phyloP scores from a whole-genome alignment of 2,797 vertebrate genomes.

The Nyctibius grandis region DNA sequence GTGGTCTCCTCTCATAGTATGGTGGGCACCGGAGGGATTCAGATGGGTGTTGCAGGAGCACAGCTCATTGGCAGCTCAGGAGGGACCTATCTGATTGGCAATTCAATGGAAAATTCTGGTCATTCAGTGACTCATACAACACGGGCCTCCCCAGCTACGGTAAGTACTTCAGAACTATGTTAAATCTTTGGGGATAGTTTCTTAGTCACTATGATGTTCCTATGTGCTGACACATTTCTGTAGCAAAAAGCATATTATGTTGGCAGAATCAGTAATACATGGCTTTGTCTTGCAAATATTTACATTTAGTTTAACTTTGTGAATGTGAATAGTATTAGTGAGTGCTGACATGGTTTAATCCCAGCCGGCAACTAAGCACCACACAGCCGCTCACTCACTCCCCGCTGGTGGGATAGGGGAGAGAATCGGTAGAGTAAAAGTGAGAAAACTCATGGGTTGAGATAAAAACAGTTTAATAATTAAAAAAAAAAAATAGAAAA shows the following conservation, averaged over 20 bases:
- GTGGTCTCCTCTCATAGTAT: constrained; percentile 80
- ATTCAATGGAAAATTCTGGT: constrained; percentile 79
- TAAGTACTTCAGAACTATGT: constrained; percentile 64
- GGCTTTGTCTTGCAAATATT: neutral
- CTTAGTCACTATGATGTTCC: neutral
- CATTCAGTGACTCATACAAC: constrained; percentile 78
- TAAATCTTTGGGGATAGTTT: constrained; percentile 5
- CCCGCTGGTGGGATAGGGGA: neutral
- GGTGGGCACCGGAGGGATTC: constrained; percentile 78
- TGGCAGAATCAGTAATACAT: neutral
- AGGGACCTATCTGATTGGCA: constrained; percentile 78
- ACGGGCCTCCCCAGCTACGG: constrained; percentile 76
- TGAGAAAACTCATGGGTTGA: too few relatives aligned
- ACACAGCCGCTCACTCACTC: neutral
- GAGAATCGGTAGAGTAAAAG: neutral
- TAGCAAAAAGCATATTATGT: neutral
- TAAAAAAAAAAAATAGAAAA: neutral
- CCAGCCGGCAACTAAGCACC: neutral
- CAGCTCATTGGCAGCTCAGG: constrained; percentile 79
- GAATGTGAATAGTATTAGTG: neutral
- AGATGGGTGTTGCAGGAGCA: constrained; percentile 78
- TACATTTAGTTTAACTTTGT: neutral
- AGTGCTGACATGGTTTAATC: neutral
- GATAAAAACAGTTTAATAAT: too few relatives aligned
- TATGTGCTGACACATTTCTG: neutral